phyloP scores from a whole-genome alignment of 23 tunicate genomes.

The Corella eumyota region DNA sequence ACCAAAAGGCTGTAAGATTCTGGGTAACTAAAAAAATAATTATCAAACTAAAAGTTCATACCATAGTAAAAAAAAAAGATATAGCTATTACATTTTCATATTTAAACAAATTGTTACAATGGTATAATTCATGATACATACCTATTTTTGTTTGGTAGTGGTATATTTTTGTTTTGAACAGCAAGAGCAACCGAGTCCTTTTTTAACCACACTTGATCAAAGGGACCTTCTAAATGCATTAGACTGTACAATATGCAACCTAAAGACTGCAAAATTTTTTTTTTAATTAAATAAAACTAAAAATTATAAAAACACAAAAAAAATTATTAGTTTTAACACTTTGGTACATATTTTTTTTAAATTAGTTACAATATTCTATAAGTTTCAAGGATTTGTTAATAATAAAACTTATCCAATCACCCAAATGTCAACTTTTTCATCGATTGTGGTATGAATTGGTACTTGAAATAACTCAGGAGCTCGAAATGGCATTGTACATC shows the following conservation, averaged over 20 bases:
- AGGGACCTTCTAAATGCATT: slow-evolving; percentile 96
- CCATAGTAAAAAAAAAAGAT: neutral
- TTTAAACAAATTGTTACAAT: no score
- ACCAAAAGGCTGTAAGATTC: slow-evolving; percentile 38
- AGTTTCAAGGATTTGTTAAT: no score
- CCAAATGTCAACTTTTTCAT: slow-evolving; percentile 98
- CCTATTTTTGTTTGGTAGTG: slow-evolving; percentile 41
- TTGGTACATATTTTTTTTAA: no score
- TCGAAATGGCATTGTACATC: slow-evolving; percentile 92
- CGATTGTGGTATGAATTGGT: slow-evolving; percentile 44
- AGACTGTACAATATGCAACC: slow-evolving; percentile 88
- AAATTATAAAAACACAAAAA: no score
- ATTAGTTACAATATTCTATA: no score
- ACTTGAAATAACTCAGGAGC: slow-evolving; percentile 96
- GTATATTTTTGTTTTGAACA: slow-evolving; percentile 63
- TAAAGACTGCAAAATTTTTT: slow-evolving; percentile 45
- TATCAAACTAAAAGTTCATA: neutral
- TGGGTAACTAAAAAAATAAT: neutral
- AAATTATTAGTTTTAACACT: no score
- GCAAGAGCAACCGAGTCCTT: slow-evolving; percentile 93
- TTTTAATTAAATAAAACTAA: no score
- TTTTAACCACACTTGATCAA: slow-evolving; percentile 89
- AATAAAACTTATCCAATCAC: slow-evolving; percentile 10
- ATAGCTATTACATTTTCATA: no score
- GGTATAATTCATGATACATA: no score